Base-by-base conservation (phyloP, 2,797 vertebrate species). In the Falco peregrinus region DNA sequence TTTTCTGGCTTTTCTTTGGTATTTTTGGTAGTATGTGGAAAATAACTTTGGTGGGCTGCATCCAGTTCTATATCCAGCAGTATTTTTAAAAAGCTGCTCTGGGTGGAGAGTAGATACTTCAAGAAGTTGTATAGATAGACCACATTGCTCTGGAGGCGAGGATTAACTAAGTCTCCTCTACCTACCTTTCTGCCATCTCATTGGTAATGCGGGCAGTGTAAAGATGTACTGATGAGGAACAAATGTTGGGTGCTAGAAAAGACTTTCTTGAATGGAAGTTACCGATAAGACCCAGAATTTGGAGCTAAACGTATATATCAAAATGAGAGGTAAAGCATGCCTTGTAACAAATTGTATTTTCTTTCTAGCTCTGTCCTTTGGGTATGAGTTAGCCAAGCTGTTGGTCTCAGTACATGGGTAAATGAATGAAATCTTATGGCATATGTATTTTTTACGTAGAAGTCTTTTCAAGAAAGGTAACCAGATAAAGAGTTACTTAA, bases 401-500 rank as follows among this genome's bases (percentile, higher is more conserved):
- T 84, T 95, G 77, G 37, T 82, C 65, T 93, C 78, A 41, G 4
- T 84, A 39, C 13, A 2, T 70, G 83, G 47, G 78, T 92, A 76
- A 87, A 95, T 68, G n/a, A 84, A 78, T 73, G 47, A 93, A 89
- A 81, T 89, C 82, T 95, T 92, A 92, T 20, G 50, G 89, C 53
- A 11, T 83, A 14, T 87, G 41, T 93, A 47, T 94, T 94, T 89
- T 91, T 80, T 31, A 75, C 86, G 17, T 94, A 93, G 81, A 95
- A 89, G 65, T 54, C 84, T 94, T 95, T 93, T 68, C 92, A 86
- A 93, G 93, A 91, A 95, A 92, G 84, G 91, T 96, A 96, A 92
- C 78, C 65, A 82, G 84, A 85, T 92, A 85, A 92, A 90, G 48
- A 84, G 22, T 96, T 95, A 70, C 47, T 89, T 94, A 86, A 88